Percentiles rank a stretch among this genome's conserved stretches.
Evolutionary conservation across 2,888 invertebrate species (phyloP).

Genomic region (Dinocampus coccinellae): DNA sequence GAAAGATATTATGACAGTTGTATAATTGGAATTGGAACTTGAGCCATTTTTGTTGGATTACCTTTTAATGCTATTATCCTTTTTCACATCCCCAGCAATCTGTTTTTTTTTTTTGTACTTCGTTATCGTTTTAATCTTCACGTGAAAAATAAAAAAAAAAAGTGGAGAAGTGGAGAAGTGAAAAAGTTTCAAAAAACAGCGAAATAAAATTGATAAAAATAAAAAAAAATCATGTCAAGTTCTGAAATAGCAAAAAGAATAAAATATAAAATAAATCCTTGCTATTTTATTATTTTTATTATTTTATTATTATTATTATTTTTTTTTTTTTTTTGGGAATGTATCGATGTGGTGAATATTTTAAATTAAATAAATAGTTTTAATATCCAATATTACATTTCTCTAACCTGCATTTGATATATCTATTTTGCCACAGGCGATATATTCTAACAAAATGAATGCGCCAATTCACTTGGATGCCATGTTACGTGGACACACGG

Average conservation of each 20-base stretch:
- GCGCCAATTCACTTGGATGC: constrained; percentile 25
- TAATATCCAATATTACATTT: not conserved
- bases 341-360: too few relatives aligned
- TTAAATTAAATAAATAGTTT: too few relatives aligned
- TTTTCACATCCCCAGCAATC: not conserved
- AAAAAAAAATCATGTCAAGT: too few relatives aligned
- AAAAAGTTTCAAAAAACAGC: not conserved
- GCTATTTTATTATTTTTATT: too few relatives aligned
- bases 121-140: not conserved
- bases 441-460: constrained; percentile 27
- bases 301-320: too few relatives aligned
- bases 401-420: not conserved
- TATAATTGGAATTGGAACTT: not conserved
- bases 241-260: not conserved
- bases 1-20: not conserved
- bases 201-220: not conserved
- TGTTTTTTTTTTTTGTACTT: not conserved
- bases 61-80: not conserved
- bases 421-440: not conserved
- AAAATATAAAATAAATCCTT: too few relatives aligned
- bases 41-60: not conserved
- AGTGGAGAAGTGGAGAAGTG: not conserved
- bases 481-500: constrained; percentile 14
- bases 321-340: too few relatives aligned
- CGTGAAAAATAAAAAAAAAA: not conserved